Base-by-base conservation (phyloP, 2,797 vertebrate species). In the Mareca strepera region DNA sequence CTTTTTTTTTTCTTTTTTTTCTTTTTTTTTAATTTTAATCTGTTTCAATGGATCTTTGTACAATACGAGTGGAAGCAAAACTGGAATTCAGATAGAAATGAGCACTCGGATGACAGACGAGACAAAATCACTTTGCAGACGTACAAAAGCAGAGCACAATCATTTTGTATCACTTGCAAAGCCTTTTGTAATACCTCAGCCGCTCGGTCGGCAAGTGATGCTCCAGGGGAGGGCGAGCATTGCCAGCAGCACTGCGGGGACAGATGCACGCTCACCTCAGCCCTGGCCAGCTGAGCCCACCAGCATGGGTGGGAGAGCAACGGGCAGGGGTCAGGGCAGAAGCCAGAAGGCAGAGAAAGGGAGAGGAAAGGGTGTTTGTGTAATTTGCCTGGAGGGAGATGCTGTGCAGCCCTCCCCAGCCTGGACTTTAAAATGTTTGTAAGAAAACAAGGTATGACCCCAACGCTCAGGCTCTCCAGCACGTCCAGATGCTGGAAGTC, bases 21-120 rank as follows among this genome's bases (percentile, higher is more conserved):
- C 53, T 28, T 39, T 80, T 75, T 25, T 31, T 41, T 13, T 48
- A 13, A 48, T 75, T 70, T 39, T 25, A n/a, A 70, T 39, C 64
- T 17, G 3, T 50, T 39, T 55, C 58, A 41, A n/a, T 1, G 20
- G 26, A 46, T n/a, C 79, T 87, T 43, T 74, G 31, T 4, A 5
- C 0, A 3, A 7, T 3, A 7, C 0, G 9, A 46, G 58, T 6
- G 23, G 74, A 83, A 62, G 50, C 14, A 2, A 68, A 0, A 7
- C 60, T 33, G 39, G 44, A 68, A 69, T 43, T 20, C 50, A 16
- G 41, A 37, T 9, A 4, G 20, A 63, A 72, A 20, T 0, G 18
- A 64, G 55, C 50, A 7, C 31, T 7, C 29, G 8, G 48, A 21
- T 39, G 75, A 28, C 12, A 59, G 48, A 44, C 8, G 31, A 63